Evolutionary conservation across 2,113 vertebrate species (phyloP), one percentile per base, ranked within the genome.

Genomic region (Mastomys coucha): DNA sequence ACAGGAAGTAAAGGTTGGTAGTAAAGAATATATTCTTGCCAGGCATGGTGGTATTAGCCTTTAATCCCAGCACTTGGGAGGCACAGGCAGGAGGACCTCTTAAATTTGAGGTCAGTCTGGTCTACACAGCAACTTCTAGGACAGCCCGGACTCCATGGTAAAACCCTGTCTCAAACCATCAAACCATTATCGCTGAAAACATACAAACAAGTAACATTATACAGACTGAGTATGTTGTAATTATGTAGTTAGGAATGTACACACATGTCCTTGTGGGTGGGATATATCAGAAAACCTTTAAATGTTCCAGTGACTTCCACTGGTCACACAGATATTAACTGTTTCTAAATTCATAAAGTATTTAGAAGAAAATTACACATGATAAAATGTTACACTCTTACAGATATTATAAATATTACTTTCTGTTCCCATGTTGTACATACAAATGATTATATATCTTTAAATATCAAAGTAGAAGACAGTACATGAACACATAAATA

Each of bases 341-440:
- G 39, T 80, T 69, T 84, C 72, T 85, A 96, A 89, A 80, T 69
- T 93, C 63, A 93, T 28, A 94, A 20, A 53, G 11, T 42, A 82
- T 56, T 91, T 70, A 91, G 87, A 93, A 78, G 69, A 65, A 90
- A 88, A 72, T 49, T 88, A 72, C 2, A 88, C 84, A 89, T 95
- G 53, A 65, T 58, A 76, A 73, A 58, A 95, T 67, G 42, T 39
- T 65, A 26, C 31, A 53, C 5, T 72, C 60, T 45, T 90, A 82
- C 51, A 58, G 78, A 56, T 82, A 45, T 78, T 10, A 73, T 49
- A 39, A 90, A 82, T 33, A 73, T 76, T 70, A n/a, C 69, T 69
- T 91, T 86, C 78, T n/a, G 69, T 65, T 84, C 53, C 7, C 58
- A 88, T 87, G 14, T 26, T 93, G 20, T 75, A 86, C 14, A 75